These are phyloP conservation scores for Aphidius gifuensis DNA, from an alignment of 1,140 invertebrate genomes.

Conservation along the genomic window DNA sequence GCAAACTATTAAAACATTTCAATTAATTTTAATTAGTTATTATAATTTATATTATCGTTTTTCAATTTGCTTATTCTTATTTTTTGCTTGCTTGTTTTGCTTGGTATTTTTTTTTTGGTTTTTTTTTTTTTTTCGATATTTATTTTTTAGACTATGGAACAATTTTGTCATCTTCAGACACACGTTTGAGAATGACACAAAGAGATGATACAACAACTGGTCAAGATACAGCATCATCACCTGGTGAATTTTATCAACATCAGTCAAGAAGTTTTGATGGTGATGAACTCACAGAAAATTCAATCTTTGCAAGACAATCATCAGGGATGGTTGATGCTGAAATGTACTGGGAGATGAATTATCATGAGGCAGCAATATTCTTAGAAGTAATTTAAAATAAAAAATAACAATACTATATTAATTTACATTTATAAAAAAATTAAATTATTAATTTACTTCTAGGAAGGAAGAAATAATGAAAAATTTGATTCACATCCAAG, in stretches of 20 bases:
- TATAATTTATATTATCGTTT: conserved; percentile 4
- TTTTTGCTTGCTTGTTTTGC: conserved; percentile 1
- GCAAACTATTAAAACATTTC: neutral
- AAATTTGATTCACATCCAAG: conserved; percentile 88
- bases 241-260: conserved; percentile 38
- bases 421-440: neutral
- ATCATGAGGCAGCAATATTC: conserved; percentile 86
- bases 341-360: conserved; percentile 82
- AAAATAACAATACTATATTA: no score
- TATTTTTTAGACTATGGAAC: conserved; percentile 54
- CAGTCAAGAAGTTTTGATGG: conserved; percentile 25
- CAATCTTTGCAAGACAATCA: conserved; percentile 38
- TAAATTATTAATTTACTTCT: conserved; percentile 27
- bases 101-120: conserved; percentile 28
- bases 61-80: conserved; percentile 1
- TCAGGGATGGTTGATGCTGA: conserved; percentile 37
- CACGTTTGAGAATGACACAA: conserved; percentile 35
- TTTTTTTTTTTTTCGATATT: conserved; percentile 20
- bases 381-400: conserved; percentile 66
- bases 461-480: conserved; percentile 91
- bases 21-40: neutral
- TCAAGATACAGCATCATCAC: neutral
- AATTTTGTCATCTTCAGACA: conserved; percentile 50
- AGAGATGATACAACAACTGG: conserved; percentile 27
- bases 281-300: conserved; percentile 40